Conservation (phyloP, 2,888 invertebrate genomes). For the Leptura quadrifasciata region DNA sequence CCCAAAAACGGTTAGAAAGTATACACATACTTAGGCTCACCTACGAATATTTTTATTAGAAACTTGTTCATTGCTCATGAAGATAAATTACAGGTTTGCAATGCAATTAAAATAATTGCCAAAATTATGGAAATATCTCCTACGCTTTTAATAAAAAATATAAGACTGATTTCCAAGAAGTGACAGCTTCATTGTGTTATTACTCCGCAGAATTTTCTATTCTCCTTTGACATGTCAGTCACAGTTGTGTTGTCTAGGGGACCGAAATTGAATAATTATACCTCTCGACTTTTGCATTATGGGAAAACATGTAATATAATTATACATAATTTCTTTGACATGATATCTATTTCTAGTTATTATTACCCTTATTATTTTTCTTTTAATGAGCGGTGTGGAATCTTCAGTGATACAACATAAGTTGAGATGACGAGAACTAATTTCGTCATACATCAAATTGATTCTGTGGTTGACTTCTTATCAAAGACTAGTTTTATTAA, state of each 20-base stretch:
- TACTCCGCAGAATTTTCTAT: slow-evolving; percentile 4
- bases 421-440: no score
- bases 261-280: slow-evolving; percentile 28
- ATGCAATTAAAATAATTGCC: slow-evolving; percentile 21
- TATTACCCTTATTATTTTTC: not conserved
- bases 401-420: not conserved
- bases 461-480: no score
- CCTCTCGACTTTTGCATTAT: slow-evolving; percentile 12
- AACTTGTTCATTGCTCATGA: not conserved
- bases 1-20: slow-evolving; percentile 22
- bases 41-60: slow-evolving; percentile 5
- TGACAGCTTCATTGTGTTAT: slow-evolving; percentile 29
- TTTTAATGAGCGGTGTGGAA: not conserved
- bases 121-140: slow-evolving; percentile 16
- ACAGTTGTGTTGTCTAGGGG: slow-evolving; percentile 13
- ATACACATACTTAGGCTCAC: not conserved
- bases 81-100: slow-evolving; percentile 15
- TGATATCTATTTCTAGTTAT: slow-evolving; percentile 19
- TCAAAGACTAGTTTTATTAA: no score
- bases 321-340: slow-evolving; percentile 20
- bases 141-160: slow-evolving; percentile 15
- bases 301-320: slow-evolving; percentile 29
- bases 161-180: slow-evolving; percentile 11
- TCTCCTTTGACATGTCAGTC: slow-evolving; percentile 29
- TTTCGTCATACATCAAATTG: no score